Percentiles rank a stretch among this genome's conserved stretches.
Evolutionary conservation across 1,140 invertebrate genomes (phyloP).

Genomic region (Centruroides sculpturatus): DNA sequence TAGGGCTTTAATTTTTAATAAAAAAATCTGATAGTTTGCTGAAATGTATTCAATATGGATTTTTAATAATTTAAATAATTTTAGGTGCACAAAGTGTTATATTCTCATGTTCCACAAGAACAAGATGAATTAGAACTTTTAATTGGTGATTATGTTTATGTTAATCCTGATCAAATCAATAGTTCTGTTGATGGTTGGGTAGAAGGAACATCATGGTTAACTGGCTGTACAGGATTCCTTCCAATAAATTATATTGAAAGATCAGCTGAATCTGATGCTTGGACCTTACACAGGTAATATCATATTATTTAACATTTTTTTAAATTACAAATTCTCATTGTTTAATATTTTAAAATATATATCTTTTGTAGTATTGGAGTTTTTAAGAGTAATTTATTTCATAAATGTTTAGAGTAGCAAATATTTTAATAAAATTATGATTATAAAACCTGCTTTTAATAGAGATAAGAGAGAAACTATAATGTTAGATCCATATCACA

Average conservation of each 20-base stretch:
- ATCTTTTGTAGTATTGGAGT: too few species aligned
- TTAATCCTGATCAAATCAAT: constrained; percentile 52
- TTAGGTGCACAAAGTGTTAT: constrained; percentile 63
- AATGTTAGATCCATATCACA: too few species aligned
- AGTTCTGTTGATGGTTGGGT: constrained; percentile 70
- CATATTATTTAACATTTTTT: too few species aligned
- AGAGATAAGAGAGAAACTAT: too few species aligned
- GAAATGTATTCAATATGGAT: background rate
- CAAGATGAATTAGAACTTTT: constrained; percentile 70
- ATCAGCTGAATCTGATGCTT: constrained; percentile 73
- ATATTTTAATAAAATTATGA: too few species aligned
- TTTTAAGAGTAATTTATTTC: too few species aligned
- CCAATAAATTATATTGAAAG: constrained; percentile 65
- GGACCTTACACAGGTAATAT: constrained; percentile 56
- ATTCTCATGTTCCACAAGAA: constrained; percentile 55
- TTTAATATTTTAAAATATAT: too few species aligned
- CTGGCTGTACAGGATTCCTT: constrained; percentile 53
- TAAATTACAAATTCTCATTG: too few species aligned
- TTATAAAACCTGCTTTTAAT: too few species aligned
- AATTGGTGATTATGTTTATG: constrained; percentile 70
- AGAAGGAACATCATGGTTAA: constrained; percentile 71
- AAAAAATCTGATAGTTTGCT: too few species aligned
- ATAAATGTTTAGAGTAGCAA: too few species aligned
- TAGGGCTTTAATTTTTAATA: too few species aligned
- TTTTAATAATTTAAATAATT: constrained; percentile 15